Conservation (phyloP, 2,113 vertebrate genomes). For the Oncorhynchus kisutch region DNA sequence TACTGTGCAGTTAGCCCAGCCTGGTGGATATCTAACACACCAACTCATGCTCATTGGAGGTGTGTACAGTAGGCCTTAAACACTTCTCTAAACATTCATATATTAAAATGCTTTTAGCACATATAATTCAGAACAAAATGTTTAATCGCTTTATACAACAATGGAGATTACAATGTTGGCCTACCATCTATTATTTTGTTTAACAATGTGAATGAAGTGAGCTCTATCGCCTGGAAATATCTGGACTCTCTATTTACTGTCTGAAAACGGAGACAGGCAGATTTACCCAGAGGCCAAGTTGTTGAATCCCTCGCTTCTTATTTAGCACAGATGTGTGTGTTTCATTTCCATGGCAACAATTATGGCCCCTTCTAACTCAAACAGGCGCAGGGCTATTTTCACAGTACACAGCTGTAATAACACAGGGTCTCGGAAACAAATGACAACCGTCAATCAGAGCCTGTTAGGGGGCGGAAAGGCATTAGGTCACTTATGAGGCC, state of each 20-base stretch:
- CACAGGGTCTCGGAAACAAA: conserved; percentile 31
- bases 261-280: conserved; percentile 8
- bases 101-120: no score
- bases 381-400: conserved; percentile 10
- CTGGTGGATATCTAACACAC: background rate
- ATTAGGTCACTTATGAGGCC: conserved; percentile 1
- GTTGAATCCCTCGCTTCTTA: conserved; percentile 39
- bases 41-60: background rate
- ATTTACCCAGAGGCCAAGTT: conserved; percentile 33
- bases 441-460: conserved; percentile 41
- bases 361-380: conserved; percentile 43
- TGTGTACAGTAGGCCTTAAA: no score
- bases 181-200: background rate
- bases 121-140: no score
- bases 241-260: conserved; percentile 1
- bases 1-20: no score
- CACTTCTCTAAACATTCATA: no score
- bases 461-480: conserved; percentile 9
- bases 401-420: conserved; percentile 51
- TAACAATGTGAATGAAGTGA: background rate
- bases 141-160: no score
- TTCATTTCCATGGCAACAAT: conserved; percentile 57
- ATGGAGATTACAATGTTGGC: no score
- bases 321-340: conserved; percentile 54
- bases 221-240: background rate